Percentiles rank a stretch among this genome's conserved stretches.
Evolutionary conservation across 2,888 invertebrate species (phyloP).

Genomic region (Lomographa bimaculata): DNA sequence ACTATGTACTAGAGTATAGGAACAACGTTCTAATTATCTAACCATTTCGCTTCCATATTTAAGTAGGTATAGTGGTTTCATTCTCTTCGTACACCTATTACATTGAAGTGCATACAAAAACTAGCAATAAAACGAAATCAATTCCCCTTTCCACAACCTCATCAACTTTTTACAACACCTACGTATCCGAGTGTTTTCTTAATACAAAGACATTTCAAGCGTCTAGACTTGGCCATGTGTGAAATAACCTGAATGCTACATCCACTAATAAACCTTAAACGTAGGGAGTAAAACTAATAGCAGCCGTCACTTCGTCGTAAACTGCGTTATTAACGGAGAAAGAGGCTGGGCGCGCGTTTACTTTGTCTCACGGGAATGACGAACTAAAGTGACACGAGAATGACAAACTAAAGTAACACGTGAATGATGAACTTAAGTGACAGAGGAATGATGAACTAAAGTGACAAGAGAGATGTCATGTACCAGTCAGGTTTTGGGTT

Average conservation of each 20-base stretch:
- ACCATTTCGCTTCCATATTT: no score
- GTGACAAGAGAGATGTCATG: no score
- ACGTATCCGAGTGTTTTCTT: constrained; percentile 48
- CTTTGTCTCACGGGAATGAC: constrained; percentile 28
- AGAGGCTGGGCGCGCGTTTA: constrained; percentile 35
- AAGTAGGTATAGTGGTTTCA: no score
- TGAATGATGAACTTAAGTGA: no score
- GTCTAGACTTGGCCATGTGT: constrained; percentile 78
- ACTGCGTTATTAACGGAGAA: constrained; percentile 57
- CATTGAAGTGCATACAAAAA: no score
- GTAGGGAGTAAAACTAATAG: constrained; percentile 76
- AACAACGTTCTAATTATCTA: no score
- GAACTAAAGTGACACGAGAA: background rate
- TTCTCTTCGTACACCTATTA: no score
- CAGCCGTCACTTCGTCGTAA: constrained; percentile 72
- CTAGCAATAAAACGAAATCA: constrained; percentile 25
- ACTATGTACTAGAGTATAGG: no score
- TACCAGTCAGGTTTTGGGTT: no score
- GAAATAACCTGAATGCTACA: constrained; percentile 75
- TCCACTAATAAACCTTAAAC: constrained; percentile 78
- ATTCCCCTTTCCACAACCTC: constrained; percentile 33
- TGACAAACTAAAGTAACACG: no score
- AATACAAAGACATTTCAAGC: constrained; percentile 60
- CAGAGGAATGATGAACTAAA: no score
- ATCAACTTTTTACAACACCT: constrained; percentile 35